Evolutionary conservation across 2,797 vertebrate genomes (phyloP).

Genomic region (Apodemus agrarius): DNA sequence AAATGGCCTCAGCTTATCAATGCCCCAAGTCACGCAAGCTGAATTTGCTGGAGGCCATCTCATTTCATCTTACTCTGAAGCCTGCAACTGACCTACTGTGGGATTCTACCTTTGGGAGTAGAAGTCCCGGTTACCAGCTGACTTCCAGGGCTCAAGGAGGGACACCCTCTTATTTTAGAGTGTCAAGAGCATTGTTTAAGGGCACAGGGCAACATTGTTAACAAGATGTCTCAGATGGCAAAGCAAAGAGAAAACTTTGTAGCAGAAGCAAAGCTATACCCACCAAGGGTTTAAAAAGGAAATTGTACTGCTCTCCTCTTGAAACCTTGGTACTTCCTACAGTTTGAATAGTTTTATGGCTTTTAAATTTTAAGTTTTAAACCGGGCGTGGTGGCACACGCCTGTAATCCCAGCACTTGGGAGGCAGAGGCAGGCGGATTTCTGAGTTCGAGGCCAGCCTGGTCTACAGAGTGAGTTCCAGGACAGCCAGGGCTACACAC

Average conservation of each 20-base stretch:
- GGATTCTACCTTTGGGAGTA: background rate
- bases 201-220: background rate
- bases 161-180: background rate
- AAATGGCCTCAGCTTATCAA: constrained; percentile 23
- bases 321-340: background rate
- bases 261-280: background rate
- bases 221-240: background rate
- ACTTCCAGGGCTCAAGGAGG: background rate
- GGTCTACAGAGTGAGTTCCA: no score
- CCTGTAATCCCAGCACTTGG: no score
- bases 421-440: no score
- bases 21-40: background rate
- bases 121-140: background rate
- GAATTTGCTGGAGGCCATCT: background rate
- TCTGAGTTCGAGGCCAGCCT: no score
- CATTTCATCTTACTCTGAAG: background rate
- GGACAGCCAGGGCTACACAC: no score
- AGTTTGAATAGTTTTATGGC: background rate
- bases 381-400: no score
- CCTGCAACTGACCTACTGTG: background rate
- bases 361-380: background rate
- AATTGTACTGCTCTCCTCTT: background rate
- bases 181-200: background rate
- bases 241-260: background rate
- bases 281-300: background rate